A percentile compares a stretch with the other conserved stretches of the same genome.
Conservation (phyloP, 2,113 vertebrate species). For the Odontesthes bonariensis region DNA sequence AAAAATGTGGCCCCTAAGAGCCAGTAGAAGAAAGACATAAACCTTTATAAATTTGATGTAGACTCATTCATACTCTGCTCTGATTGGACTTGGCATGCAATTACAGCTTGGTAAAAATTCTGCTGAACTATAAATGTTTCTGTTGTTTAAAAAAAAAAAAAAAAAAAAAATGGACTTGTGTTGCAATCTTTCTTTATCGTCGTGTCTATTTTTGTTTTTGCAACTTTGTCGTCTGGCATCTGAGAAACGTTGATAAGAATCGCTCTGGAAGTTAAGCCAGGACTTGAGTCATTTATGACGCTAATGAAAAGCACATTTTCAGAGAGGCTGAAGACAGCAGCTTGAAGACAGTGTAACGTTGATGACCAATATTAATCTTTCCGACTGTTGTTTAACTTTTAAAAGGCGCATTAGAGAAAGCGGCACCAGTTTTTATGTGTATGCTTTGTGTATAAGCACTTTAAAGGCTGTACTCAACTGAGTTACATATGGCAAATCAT, state of each 20-base stretch:
- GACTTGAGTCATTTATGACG: too few species aligned
- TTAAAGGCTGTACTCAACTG: too few species aligned
- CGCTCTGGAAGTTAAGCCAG: neutral
- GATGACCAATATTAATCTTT: neutral
- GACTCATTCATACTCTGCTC: neutral
- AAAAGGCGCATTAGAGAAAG: too few species aligned
- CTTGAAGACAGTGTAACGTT: neutral
- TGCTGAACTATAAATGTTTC: constrained; percentile 48
- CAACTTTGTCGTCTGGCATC: neutral
- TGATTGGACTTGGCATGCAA: constrained; percentile 23
- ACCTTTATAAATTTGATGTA: constrained; percentile 32
- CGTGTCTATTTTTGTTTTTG: neutral
- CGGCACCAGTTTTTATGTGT: too few species aligned
- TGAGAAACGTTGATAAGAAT: neutral
- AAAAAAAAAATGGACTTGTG: neutral
- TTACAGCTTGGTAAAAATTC: constrained; percentile 20
- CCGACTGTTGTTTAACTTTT: neutral
- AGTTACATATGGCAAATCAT: too few species aligned
- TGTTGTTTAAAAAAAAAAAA: constrained; percentile 24
- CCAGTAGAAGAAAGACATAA: constrained; percentile 8
- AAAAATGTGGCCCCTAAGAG: constrained; percentile 1
- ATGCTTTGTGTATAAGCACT: too few species aligned
- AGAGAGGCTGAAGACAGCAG: neutral
- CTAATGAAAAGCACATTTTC: too few species aligned
- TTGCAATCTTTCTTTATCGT: too few species aligned